phyloP scores from a whole-genome alignment of 2,888 invertebrate species.

The Athalia circularis region DNA sequence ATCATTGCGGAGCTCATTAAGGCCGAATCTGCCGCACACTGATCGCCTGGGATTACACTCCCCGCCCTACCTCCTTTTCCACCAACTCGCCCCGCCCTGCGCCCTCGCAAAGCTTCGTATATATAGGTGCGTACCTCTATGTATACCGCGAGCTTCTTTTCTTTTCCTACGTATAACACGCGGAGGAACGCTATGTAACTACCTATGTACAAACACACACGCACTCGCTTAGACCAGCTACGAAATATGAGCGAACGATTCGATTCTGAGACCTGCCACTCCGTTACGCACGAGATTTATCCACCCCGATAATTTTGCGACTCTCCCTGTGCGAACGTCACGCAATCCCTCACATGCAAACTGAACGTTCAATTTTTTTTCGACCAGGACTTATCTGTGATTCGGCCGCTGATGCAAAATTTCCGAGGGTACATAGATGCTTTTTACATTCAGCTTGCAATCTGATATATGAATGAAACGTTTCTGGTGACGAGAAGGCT shows the following conservation, averaged over 20 bases:
- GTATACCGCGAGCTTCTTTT: slow-evolving; percentile 30
- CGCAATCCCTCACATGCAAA: neutral
- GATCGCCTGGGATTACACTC: slow-evolving; percentile 69
- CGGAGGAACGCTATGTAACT: slow-evolving; percentile 39
- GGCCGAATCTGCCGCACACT: slow-evolving; percentile 73
- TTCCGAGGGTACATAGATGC: too few relatives aligned
- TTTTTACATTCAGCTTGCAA: too few relatives aligned
- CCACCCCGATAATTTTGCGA: neutral
- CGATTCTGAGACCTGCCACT: slow-evolving; percentile 44
- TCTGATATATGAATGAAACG: too few relatives aligned
- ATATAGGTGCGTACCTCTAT: neutral
- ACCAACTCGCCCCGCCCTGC: slow-evolving; percentile 45
- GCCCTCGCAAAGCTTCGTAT: slow-evolving; percentile 4
- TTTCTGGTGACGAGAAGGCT: too few relatives aligned
- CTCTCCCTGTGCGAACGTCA: neutral
- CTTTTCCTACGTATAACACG: slow-evolving; percentile 39
- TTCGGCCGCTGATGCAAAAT: too few relatives aligned
- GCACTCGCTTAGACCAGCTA: slow-evolving; percentile 50
- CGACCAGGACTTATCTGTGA: too few relatives aligned
- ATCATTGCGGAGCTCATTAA: slow-evolving; percentile 76
- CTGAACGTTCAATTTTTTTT: too few relatives aligned
- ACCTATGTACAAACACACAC: slow-evolving; percentile 35
- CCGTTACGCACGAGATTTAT: slow-evolving; percentile 45
- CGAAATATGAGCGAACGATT: slow-evolving; percentile 40
- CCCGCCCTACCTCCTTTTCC: slow-evolving; percentile 35